Conservation (phyloP, 2,113 vertebrate genomes). For the Gallinago paraguaiae region DNA sequence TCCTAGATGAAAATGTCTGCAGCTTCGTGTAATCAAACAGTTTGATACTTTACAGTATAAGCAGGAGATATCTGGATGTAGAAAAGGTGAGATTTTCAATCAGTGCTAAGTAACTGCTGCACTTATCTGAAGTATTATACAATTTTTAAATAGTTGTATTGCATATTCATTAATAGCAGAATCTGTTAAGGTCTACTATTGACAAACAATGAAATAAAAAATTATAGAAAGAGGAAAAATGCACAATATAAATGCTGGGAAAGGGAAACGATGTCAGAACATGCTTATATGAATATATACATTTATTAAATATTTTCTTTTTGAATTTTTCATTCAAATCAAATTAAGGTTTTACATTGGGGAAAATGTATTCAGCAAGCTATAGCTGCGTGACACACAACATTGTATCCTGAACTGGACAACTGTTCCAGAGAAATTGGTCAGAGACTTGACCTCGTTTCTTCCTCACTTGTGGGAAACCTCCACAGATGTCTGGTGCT, state of each 20-base stretch:
- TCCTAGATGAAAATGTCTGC: conserved; percentile 29
- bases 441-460: not conserved
- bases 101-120: conserved; percentile 8
- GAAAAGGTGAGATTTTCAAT: conserved; percentile 31
- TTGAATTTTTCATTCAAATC: not conserved
- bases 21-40: conserved; percentile 56
- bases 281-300: not conserved
- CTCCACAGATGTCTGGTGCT: not conserved
- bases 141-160: not conserved
- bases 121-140: not conserved
- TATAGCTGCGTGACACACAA: not conserved
- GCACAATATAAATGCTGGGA: not conserved
- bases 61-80: not conserved
- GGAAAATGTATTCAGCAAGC: not conserved
- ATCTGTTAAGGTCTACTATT: not conserved
- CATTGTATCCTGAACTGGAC: not conserved
- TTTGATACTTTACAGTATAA: conserved; percentile 31
- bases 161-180: not conserved
- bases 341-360: not conserved
- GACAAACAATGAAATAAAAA: not conserved
- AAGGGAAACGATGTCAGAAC: not conserved
- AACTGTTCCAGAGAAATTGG: not conserved
- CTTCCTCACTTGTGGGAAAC: not conserved
- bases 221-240: not conserved
- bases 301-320: not conserved